phyloP scores from a whole-genome alignment of 2,797 vertebrate genomes.

The Macropus fuliginosus region DNA sequence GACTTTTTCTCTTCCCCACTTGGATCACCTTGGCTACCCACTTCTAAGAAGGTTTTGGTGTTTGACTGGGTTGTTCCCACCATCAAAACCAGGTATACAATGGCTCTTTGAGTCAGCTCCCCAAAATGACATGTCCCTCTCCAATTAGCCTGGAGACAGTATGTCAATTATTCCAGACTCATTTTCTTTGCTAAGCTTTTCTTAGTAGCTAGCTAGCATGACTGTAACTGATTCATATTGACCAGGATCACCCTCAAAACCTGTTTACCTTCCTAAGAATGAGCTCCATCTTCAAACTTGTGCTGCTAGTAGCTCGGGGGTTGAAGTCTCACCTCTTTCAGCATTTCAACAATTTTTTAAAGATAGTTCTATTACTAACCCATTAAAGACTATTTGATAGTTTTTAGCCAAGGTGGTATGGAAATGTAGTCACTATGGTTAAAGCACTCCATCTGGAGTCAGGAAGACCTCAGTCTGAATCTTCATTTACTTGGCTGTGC shows the following conservation, averaged over 20 bases:
- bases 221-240: neutral
- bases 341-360: slow-evolving; percentile 3
- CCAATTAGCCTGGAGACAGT: slow-evolving; percentile 11
- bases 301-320: neutral
- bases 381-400: neutral
- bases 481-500: neutral
- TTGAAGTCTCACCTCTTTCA: neutral
- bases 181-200: slow-evolving; percentile 21
- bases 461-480: neutral
- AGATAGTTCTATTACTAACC: slow-evolving; percentile 14
- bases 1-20: neutral
- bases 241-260: slow-evolving; percentile 23
- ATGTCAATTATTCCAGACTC: neutral
- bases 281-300: neutral
- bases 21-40: neutral
- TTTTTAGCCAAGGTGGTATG: neutral
- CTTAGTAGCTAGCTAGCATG: neutral
- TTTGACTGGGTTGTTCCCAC: neutral
- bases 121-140: neutral
- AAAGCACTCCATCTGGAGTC: neutral
- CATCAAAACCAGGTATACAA: slow-evolving; percentile 25
- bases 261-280: slow-evolving; percentile 23
- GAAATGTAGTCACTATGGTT: neutral
- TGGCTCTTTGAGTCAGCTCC: slow-evolving; percentile 15
- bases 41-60: neutral